These are phyloP conservation scores for Didymodactylos carnosus DNA, from an alignment of 2,888 invertebrate genomes.

Conservation along the genomic window DNA sequence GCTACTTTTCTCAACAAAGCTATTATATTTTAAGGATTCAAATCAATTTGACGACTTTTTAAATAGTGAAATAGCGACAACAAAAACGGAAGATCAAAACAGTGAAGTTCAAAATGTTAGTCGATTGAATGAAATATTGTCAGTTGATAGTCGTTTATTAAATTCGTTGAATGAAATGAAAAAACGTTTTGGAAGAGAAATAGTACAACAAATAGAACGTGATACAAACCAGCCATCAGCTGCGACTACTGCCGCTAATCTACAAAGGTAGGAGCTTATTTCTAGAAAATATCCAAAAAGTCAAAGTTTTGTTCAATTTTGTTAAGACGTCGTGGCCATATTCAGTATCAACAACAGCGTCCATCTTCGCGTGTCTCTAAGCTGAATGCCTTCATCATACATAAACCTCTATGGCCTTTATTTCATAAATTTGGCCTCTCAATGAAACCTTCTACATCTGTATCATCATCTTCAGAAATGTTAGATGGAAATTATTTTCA, in stretches of 20 bases:
- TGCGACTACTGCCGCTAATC: neutral
- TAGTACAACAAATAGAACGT: conserved; percentile 41
- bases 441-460: neutral
- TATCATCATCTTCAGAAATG: neutral
- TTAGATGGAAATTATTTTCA: conserved; percentile 45
- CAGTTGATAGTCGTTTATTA: conserved; percentile 25
- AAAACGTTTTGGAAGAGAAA: conserved; percentile 54
- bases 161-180: conserved; percentile 57
- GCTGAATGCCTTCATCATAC: conserved; percentile 31
- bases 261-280: neutral
- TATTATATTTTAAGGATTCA: neutral
- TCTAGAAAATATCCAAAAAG: no score
- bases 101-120: no score
- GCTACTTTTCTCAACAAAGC: no score
- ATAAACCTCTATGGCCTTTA: conserved; percentile 45
- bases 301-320: no score
- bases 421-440: conserved; percentile 44
- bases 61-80: neutral
- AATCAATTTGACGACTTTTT: neutral
- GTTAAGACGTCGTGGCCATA: neutral
- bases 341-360: conserved; percentile 20
- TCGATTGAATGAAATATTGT: no score
- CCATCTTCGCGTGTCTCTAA: conserved; percentile 44
- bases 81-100: no score
- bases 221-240: neutral